Evolutionary conservation across 1,140 invertebrate genomes (phyloP).

Genomic region (Trichoplusia ni): DNA sequence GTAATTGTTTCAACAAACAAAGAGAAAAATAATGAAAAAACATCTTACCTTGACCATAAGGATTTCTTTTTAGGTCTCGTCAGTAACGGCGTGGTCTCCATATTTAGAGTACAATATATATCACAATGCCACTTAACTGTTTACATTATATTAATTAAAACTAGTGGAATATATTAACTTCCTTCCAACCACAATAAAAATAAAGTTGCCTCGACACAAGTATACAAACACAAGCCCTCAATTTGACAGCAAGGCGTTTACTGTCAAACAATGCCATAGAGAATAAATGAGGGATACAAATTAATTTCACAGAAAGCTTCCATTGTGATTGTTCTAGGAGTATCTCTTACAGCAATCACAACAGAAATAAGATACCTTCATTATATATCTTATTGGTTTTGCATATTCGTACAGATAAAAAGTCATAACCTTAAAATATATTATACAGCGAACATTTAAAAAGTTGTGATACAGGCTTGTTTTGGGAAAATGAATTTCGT

Average conservation of each 20-base stretch:
- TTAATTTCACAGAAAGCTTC: neutral
- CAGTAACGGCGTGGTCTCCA: constrained; percentile 76
- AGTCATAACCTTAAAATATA: no score
- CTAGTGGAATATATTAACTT: neutral
- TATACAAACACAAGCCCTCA: constrained; percentile 13
- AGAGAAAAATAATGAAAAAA: constrained; percentile 26
- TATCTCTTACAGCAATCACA: no score
- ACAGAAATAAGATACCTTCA: no score
- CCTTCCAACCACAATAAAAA: constrained; percentile 7
- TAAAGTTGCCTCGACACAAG: neutral
- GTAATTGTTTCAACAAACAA: constrained; percentile 34
- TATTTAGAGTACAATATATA: constrained; percentile 35
- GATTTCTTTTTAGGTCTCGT: constrained; percentile 69
- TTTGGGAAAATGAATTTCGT: no score
- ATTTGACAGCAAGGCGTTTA: constrained; percentile 13
- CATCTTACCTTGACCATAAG: constrained; percentile 73
- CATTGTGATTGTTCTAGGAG: no score
- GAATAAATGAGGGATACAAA: neutral
- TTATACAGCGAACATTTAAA: no score
- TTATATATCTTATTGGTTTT: no score
- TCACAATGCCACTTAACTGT: neutral
- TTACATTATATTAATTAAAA: neutral
- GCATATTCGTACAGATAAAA: no score
- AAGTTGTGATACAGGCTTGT: no score
- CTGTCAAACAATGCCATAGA: constrained; percentile 4